Evolutionary conservation across 1,140 invertebrate species (phyloP).

Genomic region (Acromyrmex heyeri): DNA sequence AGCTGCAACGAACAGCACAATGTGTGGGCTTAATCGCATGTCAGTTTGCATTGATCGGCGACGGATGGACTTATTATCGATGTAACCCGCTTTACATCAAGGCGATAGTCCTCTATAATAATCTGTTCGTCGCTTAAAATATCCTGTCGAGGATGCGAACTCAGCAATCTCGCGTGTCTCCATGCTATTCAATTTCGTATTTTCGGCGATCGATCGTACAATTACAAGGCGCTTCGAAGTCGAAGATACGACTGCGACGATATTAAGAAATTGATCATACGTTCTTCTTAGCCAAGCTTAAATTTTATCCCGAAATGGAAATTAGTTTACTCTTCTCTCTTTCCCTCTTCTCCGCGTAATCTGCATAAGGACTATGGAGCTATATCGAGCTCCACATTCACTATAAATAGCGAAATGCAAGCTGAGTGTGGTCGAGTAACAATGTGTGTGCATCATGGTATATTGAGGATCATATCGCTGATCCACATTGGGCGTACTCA

Average conservation of each 20-base stretch:
- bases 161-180: not conserved
- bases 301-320: not conserved
- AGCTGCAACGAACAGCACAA: conserved; percentile 9
- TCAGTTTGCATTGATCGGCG: conserved; percentile 45
- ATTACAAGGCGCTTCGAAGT: not conserved
- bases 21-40: conserved; percentile 46
- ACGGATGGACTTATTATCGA: conserved; percentile 51
- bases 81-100: not conserved
- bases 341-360: not conserved
- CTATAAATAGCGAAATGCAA: conserved; percentile 46
- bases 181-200: not conserved
- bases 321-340: not conserved
- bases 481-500: conserved; percentile 8
- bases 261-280: not conserved
- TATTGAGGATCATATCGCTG: conserved; percentile 10
- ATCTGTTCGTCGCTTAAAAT: conserved; percentile 27
- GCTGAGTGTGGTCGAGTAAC: conserved; percentile 12
- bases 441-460: not conserved
- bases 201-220: not conserved
- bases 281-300: too few species aligned
- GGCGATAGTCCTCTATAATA: conserved; percentile 28
- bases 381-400: conserved; percentile 26
- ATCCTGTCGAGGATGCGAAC: not conserved
- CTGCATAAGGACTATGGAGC: not conserved
- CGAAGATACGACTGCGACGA: not conserved